These are phyloP conservation scores for Margaritifera margaritifera DNA, from an alignment of 2,888 invertebrate species.

Conservation along the genomic window DNA sequence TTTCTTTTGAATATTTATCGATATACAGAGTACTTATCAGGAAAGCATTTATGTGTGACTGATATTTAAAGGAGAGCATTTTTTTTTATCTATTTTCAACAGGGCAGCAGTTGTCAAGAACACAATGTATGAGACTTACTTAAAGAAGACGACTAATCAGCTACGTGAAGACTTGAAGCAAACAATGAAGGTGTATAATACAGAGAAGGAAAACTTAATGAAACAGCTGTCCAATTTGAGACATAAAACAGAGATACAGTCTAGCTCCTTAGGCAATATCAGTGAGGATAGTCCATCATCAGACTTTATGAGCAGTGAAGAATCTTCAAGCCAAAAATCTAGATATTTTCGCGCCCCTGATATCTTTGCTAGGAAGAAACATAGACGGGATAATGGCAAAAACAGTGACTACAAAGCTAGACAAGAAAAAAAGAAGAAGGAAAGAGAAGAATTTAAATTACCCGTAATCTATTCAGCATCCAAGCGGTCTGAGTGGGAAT, in stretches of 20 bases:
- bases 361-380: conserved; percentile 24
- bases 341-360: conserved; percentile 43
- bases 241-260: conserved; percentile 21
- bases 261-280: conserved; percentile 5
- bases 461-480: conserved; percentile 39
- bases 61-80: no score
- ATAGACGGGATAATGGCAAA: conserved; percentile 2
- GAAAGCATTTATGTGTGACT: no score
- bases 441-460: conserved; percentile 40
- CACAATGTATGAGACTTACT: conserved; percentile 44
- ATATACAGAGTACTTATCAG: no score
- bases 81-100: no score
- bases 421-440: conserved; percentile 32
- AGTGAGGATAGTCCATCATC: conserved; percentile 20
- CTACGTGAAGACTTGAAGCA: conserved; percentile 48
- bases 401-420: conserved; percentile 26
- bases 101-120: not conserved
- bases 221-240: conserved; percentile 42
- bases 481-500: conserved; percentile 45
- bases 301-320: conserved; percentile 10
- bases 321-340: conserved; percentile 8
- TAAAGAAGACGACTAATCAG: conserved; percentile 39
- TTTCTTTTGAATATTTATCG: no score
- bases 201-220: conserved; percentile 44
- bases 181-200: conserved; percentile 47